Base-by-base conservation (phyloP, 2,888 invertebrate genomes). In the Papilio gigon region DNA sequence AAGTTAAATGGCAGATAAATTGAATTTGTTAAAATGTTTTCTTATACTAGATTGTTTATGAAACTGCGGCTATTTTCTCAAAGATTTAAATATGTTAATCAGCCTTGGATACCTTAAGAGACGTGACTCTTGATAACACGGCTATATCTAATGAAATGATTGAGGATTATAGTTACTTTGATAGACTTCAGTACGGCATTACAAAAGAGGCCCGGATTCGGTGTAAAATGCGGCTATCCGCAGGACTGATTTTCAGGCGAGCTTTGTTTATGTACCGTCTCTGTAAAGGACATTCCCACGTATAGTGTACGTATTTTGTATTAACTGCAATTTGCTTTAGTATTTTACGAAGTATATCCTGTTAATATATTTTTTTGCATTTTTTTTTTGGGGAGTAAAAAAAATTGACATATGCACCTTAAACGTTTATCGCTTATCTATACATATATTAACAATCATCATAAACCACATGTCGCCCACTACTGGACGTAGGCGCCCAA, bases 191-290 rank as follows among this genome's bases (percentile, higher is more conserved):
- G 8, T 27, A 30, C n/a, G n/a, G 3, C 22, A 30, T 53, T 30
- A 53, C 53, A 27, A 25, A 53, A 53, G 30, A 53, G 30, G 27
- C 14, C 27, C 27, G 30, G 8, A 17, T n/a, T 53, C 53, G 17
- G 53, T 53, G 27, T 53, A 53, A 53, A 53, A 30, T 27, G 53
- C 53, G 53, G 53, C 53, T 30, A 30, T 30, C 53, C 27, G 53
- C 53, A 53, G 27, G 30, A 30, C 53, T 53, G 53, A 53, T 53
- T 53, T 53, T 53, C 53, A 53, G 37, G n/a, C 53, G 30, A 30
- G 53, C 53, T 53, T 53, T 53, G 30, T 53, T 53, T 53, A 53
- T 30, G 17, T 30, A 17, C 9, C 30, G 53, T n/a, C 53, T 53
- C 8, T 53, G 53, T 17, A 9, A 53, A 53, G 30, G 27, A 53